phyloP scores from a whole-genome alignment of 2,113 vertebrate species.

The Grantiella picta region DNA sequence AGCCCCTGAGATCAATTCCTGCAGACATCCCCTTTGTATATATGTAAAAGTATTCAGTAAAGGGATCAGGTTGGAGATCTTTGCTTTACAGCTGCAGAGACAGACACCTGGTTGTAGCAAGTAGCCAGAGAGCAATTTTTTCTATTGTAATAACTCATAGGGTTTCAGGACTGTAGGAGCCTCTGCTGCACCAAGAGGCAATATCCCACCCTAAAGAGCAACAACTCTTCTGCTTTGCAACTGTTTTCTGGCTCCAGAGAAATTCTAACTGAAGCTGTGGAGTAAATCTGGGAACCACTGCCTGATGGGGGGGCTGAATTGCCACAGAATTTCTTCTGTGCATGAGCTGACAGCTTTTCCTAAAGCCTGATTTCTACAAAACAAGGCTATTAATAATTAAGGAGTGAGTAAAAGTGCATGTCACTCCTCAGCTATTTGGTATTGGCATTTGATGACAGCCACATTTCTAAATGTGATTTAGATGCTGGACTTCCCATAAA shows the following conservation, averaged over 20 bases:
- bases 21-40: neutral
- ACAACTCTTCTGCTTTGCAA: neutral
- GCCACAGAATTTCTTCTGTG: neutral
- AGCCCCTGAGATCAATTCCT: neutral
- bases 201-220: neutral
- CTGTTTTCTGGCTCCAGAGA: neutral
- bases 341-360: neutral
- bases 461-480: constrained; percentile 59
- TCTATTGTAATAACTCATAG: neutral
- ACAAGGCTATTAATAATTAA: constrained; percentile 58
- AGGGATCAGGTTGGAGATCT: neutral
- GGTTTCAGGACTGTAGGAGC: fast-evolving
- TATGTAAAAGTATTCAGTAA: neutral
- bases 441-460: constrained; percentile 57
- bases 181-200: neutral
- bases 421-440: constrained; percentile 32
- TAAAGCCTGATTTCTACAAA: constrained; percentile 26
- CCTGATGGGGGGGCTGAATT: neutral
- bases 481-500: constrained; percentile 34
- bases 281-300: neutral
- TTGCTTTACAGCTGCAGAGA: neutral
- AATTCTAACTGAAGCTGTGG: neutral
- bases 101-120: neutral
- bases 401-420: constrained; percentile 43
- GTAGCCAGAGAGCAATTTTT: neutral